phyloP scores from a whole-genome alignment of 2,888 invertebrate genomes.

The Carterocephalus palaemon region DNA sequence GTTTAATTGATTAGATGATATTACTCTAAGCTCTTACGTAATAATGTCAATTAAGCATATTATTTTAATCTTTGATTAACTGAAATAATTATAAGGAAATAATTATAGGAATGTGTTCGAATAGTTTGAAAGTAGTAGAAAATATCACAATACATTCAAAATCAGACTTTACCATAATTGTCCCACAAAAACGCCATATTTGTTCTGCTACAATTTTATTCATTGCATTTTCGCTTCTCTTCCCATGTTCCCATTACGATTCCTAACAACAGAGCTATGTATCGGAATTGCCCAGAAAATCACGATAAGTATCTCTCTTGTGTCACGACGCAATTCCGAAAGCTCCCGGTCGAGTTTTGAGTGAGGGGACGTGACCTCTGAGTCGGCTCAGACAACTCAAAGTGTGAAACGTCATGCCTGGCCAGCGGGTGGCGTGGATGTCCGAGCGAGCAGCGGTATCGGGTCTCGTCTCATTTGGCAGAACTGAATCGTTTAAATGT shows the following conservation, averaged over 20 bases:
- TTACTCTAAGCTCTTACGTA: too few relatives aligned
- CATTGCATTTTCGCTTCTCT: constrained; percentile 54
- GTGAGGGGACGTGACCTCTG: constrained; percentile 76
- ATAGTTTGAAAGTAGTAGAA: too few relatives aligned
- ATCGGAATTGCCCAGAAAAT: constrained; percentile 75
- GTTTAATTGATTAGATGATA: too few relatives aligned
- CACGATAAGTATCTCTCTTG: constrained; percentile 75
- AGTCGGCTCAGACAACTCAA: constrained; percentile 54
- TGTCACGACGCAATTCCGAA: constrained; percentile 76
- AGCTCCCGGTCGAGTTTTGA: constrained; percentile 72
- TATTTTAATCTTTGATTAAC: too few relatives aligned
- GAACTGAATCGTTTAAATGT: not conserved
- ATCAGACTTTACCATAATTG: constrained; percentile 20
- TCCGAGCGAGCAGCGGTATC: constrained; percentile 41
- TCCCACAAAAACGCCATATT: constrained; percentile 63
- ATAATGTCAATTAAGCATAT: too few relatives aligned
- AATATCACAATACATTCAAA: constrained; percentile 23
- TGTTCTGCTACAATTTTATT: constrained; percentile 69
- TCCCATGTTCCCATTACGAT: constrained; percentile 75
- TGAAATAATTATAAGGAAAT: too few relatives aligned
- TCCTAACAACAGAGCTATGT: constrained; percentile 63
- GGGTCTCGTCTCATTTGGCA: constrained; percentile 9
- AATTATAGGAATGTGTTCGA: too few relatives aligned
- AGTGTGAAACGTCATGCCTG: constrained; percentile 73
- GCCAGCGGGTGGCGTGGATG: constrained; percentile 69